Conservation (phyloP, 2,888 invertebrate genomes). For the Fragum sueziense region DNA sequence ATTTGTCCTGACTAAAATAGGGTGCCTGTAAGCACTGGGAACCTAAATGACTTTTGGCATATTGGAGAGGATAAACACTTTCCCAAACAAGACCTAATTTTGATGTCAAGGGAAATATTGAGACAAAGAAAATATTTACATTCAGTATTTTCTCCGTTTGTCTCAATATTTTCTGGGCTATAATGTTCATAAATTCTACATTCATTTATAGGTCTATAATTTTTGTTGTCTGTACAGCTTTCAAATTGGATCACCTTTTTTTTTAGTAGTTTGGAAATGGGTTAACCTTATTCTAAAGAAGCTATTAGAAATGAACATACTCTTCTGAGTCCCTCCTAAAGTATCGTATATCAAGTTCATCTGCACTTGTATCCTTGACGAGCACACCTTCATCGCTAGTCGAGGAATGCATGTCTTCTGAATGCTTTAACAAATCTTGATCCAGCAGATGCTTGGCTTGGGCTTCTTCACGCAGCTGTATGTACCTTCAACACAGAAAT, state of each 20-base stretch:
- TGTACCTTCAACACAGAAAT: conserved; percentile 27
- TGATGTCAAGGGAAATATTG: no score
- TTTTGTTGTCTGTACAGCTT: no score
- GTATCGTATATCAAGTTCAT: conserved; percentile 77
- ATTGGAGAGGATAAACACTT: no score
- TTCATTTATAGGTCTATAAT: no score
- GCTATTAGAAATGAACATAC: conserved; percentile 64
- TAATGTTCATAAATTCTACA: no score
- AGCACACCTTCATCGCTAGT: conserved; percentile 85
- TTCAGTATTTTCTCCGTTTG: background rate
- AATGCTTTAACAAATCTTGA: conserved; percentile 46
- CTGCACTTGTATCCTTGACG: conserved; percentile 85
- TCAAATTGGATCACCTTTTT: no score
- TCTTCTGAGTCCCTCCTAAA: conserved; percentile 78
- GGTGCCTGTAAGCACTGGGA: no score
- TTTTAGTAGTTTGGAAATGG: background rate
- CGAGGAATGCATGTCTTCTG: conserved; percentile 80
- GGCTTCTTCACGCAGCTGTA: conserved; percentile 32
- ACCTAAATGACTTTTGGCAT: no score
- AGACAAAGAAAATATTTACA: background rate
- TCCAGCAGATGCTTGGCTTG: conserved; percentile 41
- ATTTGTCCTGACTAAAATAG: no score
- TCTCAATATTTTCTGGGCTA: no score
- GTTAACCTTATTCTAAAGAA: background rate
- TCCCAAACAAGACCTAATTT: no score